A percentile compares a stretch with the other conserved stretches of the same genome.
Conservation (phyloP, 2,888 invertebrate genomes). For the Eupelmus urozonus region DNA sequence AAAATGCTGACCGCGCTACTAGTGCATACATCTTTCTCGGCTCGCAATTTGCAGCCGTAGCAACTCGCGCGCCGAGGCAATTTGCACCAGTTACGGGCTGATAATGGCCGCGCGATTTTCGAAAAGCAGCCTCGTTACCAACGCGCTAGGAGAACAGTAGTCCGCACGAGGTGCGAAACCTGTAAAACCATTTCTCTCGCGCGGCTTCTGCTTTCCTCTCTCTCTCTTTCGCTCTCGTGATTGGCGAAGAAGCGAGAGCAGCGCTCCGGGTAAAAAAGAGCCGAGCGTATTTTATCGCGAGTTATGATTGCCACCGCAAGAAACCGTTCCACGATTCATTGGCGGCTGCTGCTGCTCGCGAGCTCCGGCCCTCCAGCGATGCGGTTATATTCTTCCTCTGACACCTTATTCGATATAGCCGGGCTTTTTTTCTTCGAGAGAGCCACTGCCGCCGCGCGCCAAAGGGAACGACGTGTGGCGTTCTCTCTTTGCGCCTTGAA, state of each 20-base stretch:
- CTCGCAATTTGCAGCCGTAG: no score
- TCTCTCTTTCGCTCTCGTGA: no score
- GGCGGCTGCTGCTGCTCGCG: no score
- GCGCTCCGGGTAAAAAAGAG: conserved; percentile 41
- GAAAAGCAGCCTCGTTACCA: conserved; percentile 39
- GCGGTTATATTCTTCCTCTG: conserved; percentile 49
- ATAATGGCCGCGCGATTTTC: conserved; percentile 49
- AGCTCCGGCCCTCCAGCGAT: conserved; percentile 36
- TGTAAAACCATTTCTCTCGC: not conserved
- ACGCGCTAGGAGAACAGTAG: conserved; percentile 26
- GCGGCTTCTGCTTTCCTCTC: conserved; percentile 7
- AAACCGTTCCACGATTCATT: conserved; percentile 61
- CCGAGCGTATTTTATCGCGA: conserved; percentile 70
- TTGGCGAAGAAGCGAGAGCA: conserved; percentile 12
- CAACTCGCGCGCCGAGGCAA: conserved; percentile 24
- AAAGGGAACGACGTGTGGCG: not conserved
- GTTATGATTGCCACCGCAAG: conserved; percentile 71
- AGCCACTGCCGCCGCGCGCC: not conserved
- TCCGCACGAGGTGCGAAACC: conserved; percentile 28
- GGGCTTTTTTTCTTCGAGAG: conserved; percentile 21
- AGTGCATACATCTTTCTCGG: no score
- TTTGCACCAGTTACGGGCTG: conserved; percentile 48
- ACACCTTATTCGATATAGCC: conserved; percentile 47
- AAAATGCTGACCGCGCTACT: no score
- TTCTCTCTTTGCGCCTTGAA: not conserved